phyloP scores from a whole-genome alignment of 2,888 invertebrate species.

The Thymelicus sylvestris region DNA sequence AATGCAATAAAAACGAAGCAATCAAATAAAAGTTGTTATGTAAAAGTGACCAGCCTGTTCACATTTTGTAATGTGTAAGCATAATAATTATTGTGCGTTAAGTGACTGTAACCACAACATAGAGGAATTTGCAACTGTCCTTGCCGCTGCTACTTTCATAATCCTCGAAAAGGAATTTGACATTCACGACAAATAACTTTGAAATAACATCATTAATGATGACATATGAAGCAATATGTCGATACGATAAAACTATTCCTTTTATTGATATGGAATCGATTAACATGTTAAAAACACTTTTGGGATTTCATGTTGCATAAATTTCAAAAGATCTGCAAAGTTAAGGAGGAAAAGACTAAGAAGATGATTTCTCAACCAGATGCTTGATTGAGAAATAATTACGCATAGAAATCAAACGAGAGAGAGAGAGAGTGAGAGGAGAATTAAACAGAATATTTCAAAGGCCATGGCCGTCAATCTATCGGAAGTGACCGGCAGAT shows the following conservation, averaged over 20 bases:
- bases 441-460: no score
- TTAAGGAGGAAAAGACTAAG: no score
- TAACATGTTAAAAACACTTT: no score
- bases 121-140: slow-evolving; percentile 47
- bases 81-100: slow-evolving; percentile 30
- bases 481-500: no score
- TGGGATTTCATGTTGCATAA: no score
- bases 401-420: no score
- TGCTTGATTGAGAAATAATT: no score
- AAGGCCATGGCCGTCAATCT: no score
- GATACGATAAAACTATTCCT: not conserved
- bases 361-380: no score
- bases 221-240: slow-evolving; percentile 1
- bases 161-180: slow-evolving; percentile 41
- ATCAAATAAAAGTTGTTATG: slow-evolving; percentile 2
- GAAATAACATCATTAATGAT: slow-evolving; percentile 30
- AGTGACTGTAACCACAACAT: slow-evolving; percentile 44
- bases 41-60: slow-evolving; percentile 17
- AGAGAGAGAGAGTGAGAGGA: no score
- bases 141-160: slow-evolving; percentile 51
- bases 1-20: slow-evolving; percentile 15
- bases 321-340: no score
- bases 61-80: slow-evolving; percentile 46
- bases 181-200: slow-evolving; percentile 38
- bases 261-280: no score